These are phyloP conservation scores for Melanerpes formicivorus DNA, from an alignment of 2,113 vertebrate genomes.

Conservation along the genomic window DNA sequence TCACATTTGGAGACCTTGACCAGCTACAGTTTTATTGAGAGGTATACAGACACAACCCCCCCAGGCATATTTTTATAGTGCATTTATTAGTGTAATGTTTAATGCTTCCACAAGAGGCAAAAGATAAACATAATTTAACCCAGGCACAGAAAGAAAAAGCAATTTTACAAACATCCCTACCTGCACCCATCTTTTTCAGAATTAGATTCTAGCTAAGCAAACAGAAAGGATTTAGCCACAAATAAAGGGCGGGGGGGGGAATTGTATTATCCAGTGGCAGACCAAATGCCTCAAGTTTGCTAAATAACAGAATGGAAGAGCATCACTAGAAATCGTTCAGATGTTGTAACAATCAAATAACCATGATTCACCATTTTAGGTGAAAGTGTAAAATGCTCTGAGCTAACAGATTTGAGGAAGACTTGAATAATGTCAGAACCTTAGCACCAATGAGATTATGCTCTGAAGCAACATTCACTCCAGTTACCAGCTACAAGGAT, in stretches of 20 bases:
- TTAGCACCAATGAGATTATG: not conserved
- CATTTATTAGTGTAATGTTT: conserved; percentile 40
- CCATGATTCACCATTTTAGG: not conserved
- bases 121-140: conserved; percentile 34
- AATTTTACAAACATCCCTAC: not conserved
- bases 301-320: not conserved
- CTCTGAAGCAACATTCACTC: not conserved
- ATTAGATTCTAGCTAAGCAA: not conserved
- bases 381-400: not conserved
- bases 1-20: not conserved
- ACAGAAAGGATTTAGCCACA: not conserved
- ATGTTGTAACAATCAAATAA: not conserved
- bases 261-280: not conserved
- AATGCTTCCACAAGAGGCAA: conserved; percentile 52
- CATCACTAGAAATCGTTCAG: not conserved
- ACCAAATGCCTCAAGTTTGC: not conserved
- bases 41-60: not conserved
- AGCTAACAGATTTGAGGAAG: not conserved
- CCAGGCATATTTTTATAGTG: not conserved
- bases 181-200: not conserved
- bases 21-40: not conserved
- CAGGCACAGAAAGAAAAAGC: conserved; percentile 39
- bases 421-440: not conserved
- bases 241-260: no score
- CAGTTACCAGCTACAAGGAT: not conserved